Base-by-base conservation (phyloP, 2,113 vertebrate species). In the Mobula birostris region DNA sequence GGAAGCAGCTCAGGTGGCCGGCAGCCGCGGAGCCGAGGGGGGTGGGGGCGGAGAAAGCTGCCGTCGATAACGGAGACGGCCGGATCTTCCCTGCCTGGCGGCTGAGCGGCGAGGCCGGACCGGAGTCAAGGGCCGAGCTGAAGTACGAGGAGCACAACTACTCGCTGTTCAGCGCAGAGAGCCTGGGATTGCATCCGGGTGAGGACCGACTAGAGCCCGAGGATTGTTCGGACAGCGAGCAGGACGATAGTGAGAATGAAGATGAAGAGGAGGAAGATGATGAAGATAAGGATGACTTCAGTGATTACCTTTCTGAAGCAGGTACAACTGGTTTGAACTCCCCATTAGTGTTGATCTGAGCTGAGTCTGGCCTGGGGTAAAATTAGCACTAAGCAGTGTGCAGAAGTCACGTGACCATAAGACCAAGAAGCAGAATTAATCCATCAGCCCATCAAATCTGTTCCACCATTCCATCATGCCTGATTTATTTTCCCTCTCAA, bases 131-230 rank as follows among this genome's bases (percentile, higher is more conserved):
- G 56, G 76, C 95, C 94, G 97, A 97, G 95, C 96, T 96, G 94
- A 96, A 96, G 95, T 96, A 95, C 7, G 96, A 97, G 95, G 96
- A 97, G 94, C 97, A 97, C 95, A 97, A 97, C 96, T 97, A 97
- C 95, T 97, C 97, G 94, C 95, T 97, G 77, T 96, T 95, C 1
- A 96, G 94, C 2, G 96, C 95, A 11, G 94, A 76, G 82, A 95
- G 85, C 15, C 61, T 90, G 61, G 85, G 85, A 2, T 17, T 90
- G 61, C 85, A 66, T 1, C 11, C 85, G 0, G 21, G 9, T 19
- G 85, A 90, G 4, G 68, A 74, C 32, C 36, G 90, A 1, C 21
- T n/a, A 0, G 90, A 93, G 68, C 19, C 36, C 0, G 90, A 74
- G 32, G 40, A 74, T 36, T 94, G 17, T 94, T 58, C 95, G 29